Percentiles rank a stretch among this genome's conserved stretches.
Evolutionary conservation across 2,888 invertebrate genomes (phyloP).

Genomic region (Calameuta idolon): DNA sequence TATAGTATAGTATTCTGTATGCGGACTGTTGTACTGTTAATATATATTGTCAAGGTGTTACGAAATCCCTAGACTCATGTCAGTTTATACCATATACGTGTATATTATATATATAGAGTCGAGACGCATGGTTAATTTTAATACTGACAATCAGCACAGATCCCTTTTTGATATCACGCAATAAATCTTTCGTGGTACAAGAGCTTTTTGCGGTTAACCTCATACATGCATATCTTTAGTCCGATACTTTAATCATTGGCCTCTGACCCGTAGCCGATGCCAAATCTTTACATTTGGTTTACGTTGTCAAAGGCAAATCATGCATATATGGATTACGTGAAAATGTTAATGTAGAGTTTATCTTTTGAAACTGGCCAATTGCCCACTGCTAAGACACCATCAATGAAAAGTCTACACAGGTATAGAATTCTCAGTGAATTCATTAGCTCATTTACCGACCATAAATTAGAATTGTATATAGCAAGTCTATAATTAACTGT

Average conservation of each 20-base stretch:
- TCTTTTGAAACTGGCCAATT: background rate
- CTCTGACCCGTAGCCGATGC: background rate
- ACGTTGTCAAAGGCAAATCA: background rate
- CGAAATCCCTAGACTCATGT: background rate
- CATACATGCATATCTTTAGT: background rate
- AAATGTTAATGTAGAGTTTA: background rate
- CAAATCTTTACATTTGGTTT: background rate
- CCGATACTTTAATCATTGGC: background rate
- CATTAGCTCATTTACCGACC: background rate
- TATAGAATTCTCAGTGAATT: background rate
- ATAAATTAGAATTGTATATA: background rate
- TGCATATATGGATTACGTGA: background rate
- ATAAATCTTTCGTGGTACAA: background rate
- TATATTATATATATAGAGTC: slow-evolving; percentile 6
- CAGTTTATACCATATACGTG: background rate
- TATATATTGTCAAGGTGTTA: background rate
- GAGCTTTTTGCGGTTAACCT: background rate
- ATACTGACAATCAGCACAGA: background rate
- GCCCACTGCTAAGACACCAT: background rate
- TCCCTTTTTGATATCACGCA: background rate
- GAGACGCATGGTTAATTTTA: too few relatives aligned
- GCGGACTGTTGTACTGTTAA: background rate
- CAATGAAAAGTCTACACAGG: background rate
- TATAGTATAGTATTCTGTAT: background rate
- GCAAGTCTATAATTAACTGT: background rate